These are phyloP conservation scores for Paracentrotus lividus DNA, from an alignment of 53 echinoderm and acorn worm species.

Conservation along the genomic window DNA sequence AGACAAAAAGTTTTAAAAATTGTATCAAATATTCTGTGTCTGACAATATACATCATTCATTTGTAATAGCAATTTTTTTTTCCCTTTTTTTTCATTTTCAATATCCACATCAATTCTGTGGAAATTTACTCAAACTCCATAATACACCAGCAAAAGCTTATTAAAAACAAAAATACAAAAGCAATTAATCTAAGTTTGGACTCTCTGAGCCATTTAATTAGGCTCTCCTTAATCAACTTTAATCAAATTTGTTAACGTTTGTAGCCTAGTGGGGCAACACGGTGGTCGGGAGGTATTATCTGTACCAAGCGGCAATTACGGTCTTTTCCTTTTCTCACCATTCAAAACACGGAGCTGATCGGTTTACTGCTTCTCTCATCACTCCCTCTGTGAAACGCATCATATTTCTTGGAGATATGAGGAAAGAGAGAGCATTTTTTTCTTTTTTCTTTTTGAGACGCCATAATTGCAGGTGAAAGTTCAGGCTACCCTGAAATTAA, in stretches of 20 bases:
- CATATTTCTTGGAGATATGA: slow-evolving; percentile 39
- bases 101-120: background rate
- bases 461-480: slow-evolving; percentile 55
- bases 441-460: background rate
- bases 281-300: slow-evolving; percentile 52
- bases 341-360: slow-evolving; percentile 40
- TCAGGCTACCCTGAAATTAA: slow-evolving; percentile 63
- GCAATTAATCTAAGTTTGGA: background rate
- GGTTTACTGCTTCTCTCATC: slow-evolving; percentile 18
- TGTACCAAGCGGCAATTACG: slow-evolving; percentile 58
- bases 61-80: too few species aligned
- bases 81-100: background rate
- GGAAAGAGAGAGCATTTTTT: background rate
- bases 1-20: too few species aligned
- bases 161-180: background rate
- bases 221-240: slow-evolving; percentile 41
- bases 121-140: background rate
- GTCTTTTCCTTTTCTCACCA: slow-evolving; percentile 41
- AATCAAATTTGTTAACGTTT: slow-evolving; percentile 65
- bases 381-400: background rate
- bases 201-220: background rate
- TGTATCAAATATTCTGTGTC: too few species aligned
- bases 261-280: slow-evolving; percentile 21
- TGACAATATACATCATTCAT: too few species aligned
- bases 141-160: background rate